Evolutionary conservation across 2,888 invertebrate genomes (phyloP).

Genomic region (Hypselothyrea guttata): DNA sequence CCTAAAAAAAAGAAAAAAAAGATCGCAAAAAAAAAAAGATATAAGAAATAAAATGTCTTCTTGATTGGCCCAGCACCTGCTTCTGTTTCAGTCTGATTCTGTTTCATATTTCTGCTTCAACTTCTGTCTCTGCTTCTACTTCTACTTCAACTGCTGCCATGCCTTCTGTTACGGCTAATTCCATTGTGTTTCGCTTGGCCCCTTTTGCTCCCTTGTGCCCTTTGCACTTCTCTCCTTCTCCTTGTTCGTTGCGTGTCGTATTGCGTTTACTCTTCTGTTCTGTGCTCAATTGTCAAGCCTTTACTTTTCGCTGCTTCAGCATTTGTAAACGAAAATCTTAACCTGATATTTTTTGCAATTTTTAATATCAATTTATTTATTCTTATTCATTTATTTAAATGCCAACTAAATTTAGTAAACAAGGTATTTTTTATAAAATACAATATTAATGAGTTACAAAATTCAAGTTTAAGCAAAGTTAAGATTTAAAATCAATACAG

Average conservation of each 20-base stretch:
- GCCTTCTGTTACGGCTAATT: not conserved
- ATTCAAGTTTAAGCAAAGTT: too few species aligned
- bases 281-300: not conserved
- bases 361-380: too few species aligned
- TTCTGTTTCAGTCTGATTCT: slow-evolving; percentile 3
- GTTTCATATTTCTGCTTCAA: not conserved
- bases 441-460: too few species aligned
- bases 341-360: too few species aligned
- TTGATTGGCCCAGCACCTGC: slow-evolving; percentile 38
- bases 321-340: too few species aligned
- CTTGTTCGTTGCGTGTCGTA: too few species aligned
- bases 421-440: too few species aligned
- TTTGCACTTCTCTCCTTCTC: not conserved
- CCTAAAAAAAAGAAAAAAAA: slow-evolving; percentile 16
- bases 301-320: not conserved
- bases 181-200: not conserved
- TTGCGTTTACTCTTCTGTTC: slow-evolving; percentile 4
- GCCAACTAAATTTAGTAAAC: too few species aligned
- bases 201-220: not conserved
- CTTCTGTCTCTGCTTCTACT: not conserved
- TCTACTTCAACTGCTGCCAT: not conserved
- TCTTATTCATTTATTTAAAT: too few species aligned
- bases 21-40: not conserved
- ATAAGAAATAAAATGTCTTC: slow-evolving; percentile 28
- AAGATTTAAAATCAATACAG: too few species aligned